Evolutionary conservation across 2,888 invertebrate species (phyloP), one percentile per base, ranked within the genome.

Genomic region (Chorisops tibialis): DNA sequence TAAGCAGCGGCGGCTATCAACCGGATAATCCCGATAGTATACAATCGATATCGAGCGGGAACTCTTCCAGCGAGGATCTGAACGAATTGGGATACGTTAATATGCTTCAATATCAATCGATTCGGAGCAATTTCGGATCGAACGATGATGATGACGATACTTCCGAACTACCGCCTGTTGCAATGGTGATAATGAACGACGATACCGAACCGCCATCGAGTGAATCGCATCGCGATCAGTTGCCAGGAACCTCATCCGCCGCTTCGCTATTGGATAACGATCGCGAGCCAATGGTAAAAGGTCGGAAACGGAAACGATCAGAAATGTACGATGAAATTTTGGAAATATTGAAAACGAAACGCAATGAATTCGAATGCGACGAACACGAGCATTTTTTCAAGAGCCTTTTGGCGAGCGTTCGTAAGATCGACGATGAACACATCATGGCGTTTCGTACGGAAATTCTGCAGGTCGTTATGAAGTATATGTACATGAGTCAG

Each of bases 361-460:
- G 58, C 18, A 30, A 37, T n/a, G 35, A 62, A 4, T 38, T 56
- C 12, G 37, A 62, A 14, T 39, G 50, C 37, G 69, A 69, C 60
- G 68, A 68, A 48, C 68, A 69, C 45, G 67, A 67, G 30, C 67
- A 66, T 50, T 69, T 69, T 43, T 69, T 68, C 51, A 68, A 67
- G 51, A 68, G 68, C 9, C 54, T 69, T 22, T 21, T 69, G 1
- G 66, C 61, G 18, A 68, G 65, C 41, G 67, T 69, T 11, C 62
- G 69, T 19, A 64, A 58, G 59, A 69, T 69, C 4, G 66, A 63
- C 49, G 66, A 68, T 24, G 64, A 67, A 21, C 67, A 67, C 41
- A 65, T 68, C 7, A 68, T 67, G 49, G 51, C 68, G 3, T 69
- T 69, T 48, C 61, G 69, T 37, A 64, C 68, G 11, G 69, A 69